Evolutionary conservation across 2,888 invertebrate species (phyloP).

Genomic region (Siphonodentalium dalli): DNA sequence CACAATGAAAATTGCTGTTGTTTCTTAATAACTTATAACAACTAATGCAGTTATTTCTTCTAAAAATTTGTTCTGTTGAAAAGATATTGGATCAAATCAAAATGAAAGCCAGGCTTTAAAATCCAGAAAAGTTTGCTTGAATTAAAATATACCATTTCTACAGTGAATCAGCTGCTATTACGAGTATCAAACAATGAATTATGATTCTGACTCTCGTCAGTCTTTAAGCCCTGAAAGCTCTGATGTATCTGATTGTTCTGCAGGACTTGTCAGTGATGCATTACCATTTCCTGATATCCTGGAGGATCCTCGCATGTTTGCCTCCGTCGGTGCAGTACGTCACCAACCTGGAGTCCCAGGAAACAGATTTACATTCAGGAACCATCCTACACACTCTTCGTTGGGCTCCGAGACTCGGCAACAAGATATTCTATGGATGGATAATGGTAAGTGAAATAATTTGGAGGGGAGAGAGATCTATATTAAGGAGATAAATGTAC

Average conservation of each 20-base stretch:
- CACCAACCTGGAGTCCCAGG: constrained; percentile 77
- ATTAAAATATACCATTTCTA: neutral
- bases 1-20: neutral
- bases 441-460: constrained; percentile 72
- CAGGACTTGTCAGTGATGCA: constrained; percentile 77
- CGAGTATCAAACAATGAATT: neutral
- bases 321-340: constrained; percentile 90
- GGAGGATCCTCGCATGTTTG: constrained; percentile 83
- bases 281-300: constrained; percentile 87
- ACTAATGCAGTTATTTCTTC: neutral
- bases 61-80: neutral
- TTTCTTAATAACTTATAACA: neutral
- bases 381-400: constrained; percentile 82
- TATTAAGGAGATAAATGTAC: too few species aligned
- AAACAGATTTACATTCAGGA: constrained; percentile 74
- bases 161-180: neutral
- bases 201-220: too few species aligned
- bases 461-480: too few species aligned
- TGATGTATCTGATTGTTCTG: neutral
- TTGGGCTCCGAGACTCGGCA: constrained; percentile 87
- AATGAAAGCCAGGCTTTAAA: too few species aligned
- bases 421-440: constrained; percentile 86
- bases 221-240: too few species aligned
- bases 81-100: too few species aligned
- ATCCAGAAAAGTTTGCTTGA: too few species aligned